Evolutionary conservation across 2,113 vertebrate species (phyloP).

Genomic region (Conger conger): DNA sequence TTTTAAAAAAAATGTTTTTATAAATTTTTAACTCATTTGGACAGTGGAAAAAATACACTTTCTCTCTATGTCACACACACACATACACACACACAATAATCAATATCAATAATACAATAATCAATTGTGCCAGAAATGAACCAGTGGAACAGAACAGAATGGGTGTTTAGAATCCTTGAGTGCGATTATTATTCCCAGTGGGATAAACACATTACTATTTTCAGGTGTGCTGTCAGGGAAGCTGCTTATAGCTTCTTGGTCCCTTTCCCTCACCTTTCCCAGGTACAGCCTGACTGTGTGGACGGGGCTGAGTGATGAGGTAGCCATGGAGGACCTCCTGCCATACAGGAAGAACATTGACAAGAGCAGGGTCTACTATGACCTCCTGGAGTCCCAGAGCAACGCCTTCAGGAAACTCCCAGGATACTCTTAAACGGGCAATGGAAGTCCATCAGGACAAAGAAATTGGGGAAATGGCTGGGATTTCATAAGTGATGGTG

Average conservation of each 20-base stretch:
- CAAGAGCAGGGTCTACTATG: slow-evolving; percentile 81
- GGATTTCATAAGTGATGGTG: not conserved
- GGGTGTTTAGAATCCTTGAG: not conserved
- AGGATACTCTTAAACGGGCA: slow-evolving; percentile 42
- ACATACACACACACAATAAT: not conserved
- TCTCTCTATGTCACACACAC: not conserved
- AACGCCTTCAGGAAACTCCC: slow-evolving; percentile 69
- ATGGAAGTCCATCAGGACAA: not conserved
- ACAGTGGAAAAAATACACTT: not conserved
- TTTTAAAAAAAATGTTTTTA: too few relatives aligned
- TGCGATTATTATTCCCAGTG: not conserved
- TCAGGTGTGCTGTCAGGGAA: not conserved
- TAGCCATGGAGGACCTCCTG: slow-evolving; percentile 76
- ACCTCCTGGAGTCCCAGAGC: slow-evolving; percentile 78
- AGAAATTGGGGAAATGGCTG: not conserved
- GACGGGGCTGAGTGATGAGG: slow-evolving; percentile 76
- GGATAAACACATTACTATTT: too few relatives aligned
- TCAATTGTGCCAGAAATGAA: not conserved
- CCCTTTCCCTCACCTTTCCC: slow-evolving; percentile 24
- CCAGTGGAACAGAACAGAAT: not conserved
- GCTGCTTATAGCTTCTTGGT: not conserved
- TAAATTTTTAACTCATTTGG: not conserved
- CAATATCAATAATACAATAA: not conserved
- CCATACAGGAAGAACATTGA: slow-evolving; percentile 73
- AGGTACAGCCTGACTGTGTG: slow-evolving; percentile 91